A percentile compares a stretch with the other conserved stretches of the same genome.
Conservation (phyloP, 1,140 invertebrate species). For the Calephelis virginiensis region DNA sequence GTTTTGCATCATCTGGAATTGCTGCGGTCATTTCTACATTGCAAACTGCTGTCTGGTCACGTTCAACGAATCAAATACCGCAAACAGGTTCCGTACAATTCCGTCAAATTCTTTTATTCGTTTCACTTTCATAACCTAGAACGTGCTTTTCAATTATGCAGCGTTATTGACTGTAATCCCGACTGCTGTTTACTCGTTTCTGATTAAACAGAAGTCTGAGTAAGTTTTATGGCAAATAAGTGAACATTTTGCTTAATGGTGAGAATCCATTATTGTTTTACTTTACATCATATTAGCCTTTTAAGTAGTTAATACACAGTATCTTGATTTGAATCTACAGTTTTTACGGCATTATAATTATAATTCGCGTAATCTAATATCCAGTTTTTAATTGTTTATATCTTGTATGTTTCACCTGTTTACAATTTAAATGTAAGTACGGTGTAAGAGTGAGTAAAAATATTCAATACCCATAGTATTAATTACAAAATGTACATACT, state of each 20-base stretch:
- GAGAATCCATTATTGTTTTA: not conserved
- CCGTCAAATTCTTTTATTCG: conserved; percentile 57
- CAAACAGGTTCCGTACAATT: conserved; percentile 60
- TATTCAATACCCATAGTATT: too few species aligned
- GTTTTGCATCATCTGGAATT: conserved; percentile 37
- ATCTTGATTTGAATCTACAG: too few species aligned
- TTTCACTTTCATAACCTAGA: conserved; percentile 56
- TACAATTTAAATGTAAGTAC: too few species aligned
- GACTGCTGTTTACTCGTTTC: not conserved
- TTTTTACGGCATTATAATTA: too few species aligned
- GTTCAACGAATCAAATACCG: conserved; percentile 67
- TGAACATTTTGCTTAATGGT: not conserved
- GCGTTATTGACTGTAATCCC: conserved; percentile 17
- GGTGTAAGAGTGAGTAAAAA: too few species aligned
- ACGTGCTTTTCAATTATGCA: conserved; percentile 55
- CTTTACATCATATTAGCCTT: not conserved
- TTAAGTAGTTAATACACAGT: too few species aligned
- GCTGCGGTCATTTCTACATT: conserved; percentile 47
- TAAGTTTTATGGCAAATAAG: not conserved
- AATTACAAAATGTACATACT: too few species aligned
- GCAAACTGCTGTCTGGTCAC: conserved; percentile 67
- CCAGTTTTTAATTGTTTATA: too few species aligned
- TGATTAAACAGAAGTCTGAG: not conserved
- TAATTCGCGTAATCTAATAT: too few species aligned
- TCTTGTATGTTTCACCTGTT: too few species aligned